Conservation (phyloP, 2,797 vertebrate species). For the Phoeniculus purpureus region DNA sequence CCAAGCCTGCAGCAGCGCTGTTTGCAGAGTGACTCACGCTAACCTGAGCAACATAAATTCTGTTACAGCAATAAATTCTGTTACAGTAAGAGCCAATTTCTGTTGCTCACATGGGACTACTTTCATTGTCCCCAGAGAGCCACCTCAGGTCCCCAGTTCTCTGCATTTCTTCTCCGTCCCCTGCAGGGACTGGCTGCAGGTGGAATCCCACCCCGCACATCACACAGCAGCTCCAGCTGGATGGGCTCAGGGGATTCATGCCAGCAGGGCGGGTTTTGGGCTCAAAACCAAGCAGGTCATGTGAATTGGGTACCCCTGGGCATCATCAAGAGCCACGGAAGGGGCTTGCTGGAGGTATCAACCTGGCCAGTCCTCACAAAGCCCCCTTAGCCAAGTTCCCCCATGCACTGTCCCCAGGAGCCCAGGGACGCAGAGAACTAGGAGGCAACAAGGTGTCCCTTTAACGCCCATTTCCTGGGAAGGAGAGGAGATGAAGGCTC, state of each 20-base stretch:
- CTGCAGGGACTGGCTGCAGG: not conserved
- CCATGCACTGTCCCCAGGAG: not conserved
- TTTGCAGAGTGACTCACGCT: conserved; percentile 9
- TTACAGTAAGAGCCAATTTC: not conserved
- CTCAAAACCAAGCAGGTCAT: fast-evolving
- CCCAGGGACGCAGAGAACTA: not conserved
- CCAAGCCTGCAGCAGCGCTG: fast-evolving
- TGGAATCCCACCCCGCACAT: fast-evolving
- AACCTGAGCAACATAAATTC: not conserved
- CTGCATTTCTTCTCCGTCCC: not conserved
- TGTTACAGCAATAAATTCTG: conserved; percentile 20
- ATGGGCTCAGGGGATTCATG: not conserved
- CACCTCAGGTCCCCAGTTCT: not conserved
- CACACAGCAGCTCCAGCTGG: not conserved
- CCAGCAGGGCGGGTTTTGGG: not conserved
- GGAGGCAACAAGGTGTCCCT: not conserved
- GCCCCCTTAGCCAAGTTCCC: fast-evolving
- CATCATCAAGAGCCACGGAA: not conserved
- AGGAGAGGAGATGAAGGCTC: not conserved
- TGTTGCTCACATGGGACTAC: not conserved
- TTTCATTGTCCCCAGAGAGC: not conserved
- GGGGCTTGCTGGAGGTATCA: fast-evolving
- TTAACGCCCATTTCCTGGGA: not conserved
- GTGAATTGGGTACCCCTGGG: not conserved
- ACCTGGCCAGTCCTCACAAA: not conserved